phyloP scores from a whole-genome alignment of 2,888 invertebrate species.

The Lepas anatifera region DNA sequence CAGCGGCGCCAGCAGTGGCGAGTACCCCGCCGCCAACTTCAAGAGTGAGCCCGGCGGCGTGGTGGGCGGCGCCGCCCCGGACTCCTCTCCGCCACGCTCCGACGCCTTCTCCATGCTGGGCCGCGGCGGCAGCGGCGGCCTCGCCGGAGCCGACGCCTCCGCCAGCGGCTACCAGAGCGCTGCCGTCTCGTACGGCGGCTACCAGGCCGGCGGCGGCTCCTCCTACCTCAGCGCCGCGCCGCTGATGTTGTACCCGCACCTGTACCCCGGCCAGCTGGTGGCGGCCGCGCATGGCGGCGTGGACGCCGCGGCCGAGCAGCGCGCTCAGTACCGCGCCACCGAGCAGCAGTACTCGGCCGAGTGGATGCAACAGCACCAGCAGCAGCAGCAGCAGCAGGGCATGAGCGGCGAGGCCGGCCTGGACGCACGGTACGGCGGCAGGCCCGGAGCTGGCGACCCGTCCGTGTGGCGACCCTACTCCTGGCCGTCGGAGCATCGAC shows the following conservation, averaged over 20 bases:
- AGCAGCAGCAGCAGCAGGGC: neutral
- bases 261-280: constrained; percentile 24
- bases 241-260: constrained; percentile 23
- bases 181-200: constrained; percentile 14
- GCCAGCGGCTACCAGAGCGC: neutral
- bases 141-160: neutral
- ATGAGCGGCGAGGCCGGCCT: neutral
- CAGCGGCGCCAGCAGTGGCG: neutral
- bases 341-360: constrained; percentile 19
- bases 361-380: neutral
- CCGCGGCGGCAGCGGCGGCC: too few relatives aligned
- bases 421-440: neutral
- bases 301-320: constrained; percentile 17
- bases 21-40: neutral
- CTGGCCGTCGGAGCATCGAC: neutral
- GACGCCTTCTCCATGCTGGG: neutral
- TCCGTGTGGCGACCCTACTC: constrained; percentile 6
- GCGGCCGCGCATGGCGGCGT: constrained; percentile 18
- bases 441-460: constrained; percentile 5
- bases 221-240: constrained; percentile 22
- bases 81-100: neutral
- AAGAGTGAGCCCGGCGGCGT: neutral
- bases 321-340: constrained; percentile 14
- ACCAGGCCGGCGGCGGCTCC: constrained; percentile 20
- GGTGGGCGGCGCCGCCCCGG: neutral